These are phyloP conservation scores for Drosophila demipolita DNA, from an alignment of 2,888 invertebrate species.

Conservation along the genomic window DNA sequence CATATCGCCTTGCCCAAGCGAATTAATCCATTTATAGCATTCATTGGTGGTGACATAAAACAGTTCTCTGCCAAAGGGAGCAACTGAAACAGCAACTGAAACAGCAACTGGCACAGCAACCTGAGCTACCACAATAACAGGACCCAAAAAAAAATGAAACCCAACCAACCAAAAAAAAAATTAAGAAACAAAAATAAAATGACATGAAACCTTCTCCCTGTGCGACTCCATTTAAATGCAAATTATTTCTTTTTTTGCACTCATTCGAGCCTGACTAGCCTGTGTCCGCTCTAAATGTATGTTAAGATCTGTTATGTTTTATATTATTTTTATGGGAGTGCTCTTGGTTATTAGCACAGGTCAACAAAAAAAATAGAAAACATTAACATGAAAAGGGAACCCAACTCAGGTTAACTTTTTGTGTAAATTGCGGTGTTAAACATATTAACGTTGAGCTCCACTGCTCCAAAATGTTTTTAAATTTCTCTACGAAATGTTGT, in stretches of 20 bases:
- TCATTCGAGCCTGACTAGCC: slow-evolving; percentile 26
- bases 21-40: slow-evolving; percentile 79
- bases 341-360: slow-evolving; percentile 58
- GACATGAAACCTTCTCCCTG: slow-evolving; percentile 11
- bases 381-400: background rate
- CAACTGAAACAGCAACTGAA: slow-evolving; percentile 18
- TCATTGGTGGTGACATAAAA: slow-evolving; percentile 72
- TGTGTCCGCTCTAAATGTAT: slow-evolving; percentile 63
- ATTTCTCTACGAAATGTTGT: slow-evolving; percentile 7
- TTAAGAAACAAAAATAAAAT: slow-evolving; percentile 1
- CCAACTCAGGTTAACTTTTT: slow-evolving; percentile 28
- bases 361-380: slow-evolving; percentile 17
- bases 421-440: slow-evolving; percentile 72
- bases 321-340: slow-evolving; percentile 17
- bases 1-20: slow-evolving; percentile 64
- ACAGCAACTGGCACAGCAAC: slow-evolving; percentile 31
- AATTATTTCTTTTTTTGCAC: slow-evolving; percentile 65
- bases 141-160: slow-evolving; percentile 7
- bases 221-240: slow-evolving; percentile 74
- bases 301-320: slow-evolving; percentile 56
- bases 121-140: slow-evolving; percentile 32
- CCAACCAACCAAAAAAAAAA: background rate
- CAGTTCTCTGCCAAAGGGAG: slow-evolving; percentile 30
- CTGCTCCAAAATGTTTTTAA: slow-evolving; percentile 23
- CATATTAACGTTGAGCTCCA: slow-evolving; percentile 49